Evolutionary conservation across 2,797 vertebrate species (phyloP).

Genomic region (Prionace glauca): DNA sequence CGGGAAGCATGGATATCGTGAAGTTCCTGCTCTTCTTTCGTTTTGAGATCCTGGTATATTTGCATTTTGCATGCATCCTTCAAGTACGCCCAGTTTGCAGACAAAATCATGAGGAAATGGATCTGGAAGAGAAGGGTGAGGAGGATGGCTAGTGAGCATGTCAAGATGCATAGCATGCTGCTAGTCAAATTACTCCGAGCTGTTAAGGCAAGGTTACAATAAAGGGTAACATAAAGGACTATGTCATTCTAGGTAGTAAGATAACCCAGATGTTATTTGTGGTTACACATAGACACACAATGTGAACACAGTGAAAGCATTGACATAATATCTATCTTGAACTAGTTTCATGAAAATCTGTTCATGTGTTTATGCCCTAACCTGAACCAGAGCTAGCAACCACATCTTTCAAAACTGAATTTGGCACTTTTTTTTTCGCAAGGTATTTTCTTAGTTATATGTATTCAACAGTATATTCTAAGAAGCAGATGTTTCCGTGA

Average conservation of each 20-base stretch:
- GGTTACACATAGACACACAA: constrained; percentile 6
- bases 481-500: background rate
- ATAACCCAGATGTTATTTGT: constrained; percentile 30
- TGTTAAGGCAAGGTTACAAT: constrained; percentile 18
- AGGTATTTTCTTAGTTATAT: background rate
- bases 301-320: constrained; percentile 6
- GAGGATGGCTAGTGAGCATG: constrained; percentile 92
- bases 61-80: constrained; percentile 99
- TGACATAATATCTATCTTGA: background rate
- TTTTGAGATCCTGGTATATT: constrained; percentile 98
- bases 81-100: constrained; percentile 99
- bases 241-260: background rate
- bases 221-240: background rate
- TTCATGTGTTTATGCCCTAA: background rate
- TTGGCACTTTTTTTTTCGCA: background rate
- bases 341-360: background rate
- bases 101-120: constrained; percentile 99
- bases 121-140: constrained; percentile 99
- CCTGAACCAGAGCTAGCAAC: background rate
- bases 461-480: background rate
- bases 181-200: constrained; percentile 68
- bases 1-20: constrained; percentile 91
- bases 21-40: constrained; percentile 98
- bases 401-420: background rate
- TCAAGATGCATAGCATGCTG: constrained; percentile 88